phyloP scores from a whole-genome alignment of 1,140 invertebrate species.

The Drosophila tristis region DNA sequence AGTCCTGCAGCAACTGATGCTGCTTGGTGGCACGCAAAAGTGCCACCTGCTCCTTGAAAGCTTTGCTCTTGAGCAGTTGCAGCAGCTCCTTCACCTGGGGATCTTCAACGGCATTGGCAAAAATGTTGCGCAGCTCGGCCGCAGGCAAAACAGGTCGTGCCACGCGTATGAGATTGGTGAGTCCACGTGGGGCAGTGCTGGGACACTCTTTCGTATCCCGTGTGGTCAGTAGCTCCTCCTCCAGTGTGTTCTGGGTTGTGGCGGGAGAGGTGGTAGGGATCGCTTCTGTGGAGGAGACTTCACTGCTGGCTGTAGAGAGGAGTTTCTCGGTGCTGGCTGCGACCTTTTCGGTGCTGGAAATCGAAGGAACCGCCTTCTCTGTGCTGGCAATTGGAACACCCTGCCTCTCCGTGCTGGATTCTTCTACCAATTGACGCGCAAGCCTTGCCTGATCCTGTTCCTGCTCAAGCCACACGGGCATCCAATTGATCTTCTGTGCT shows the following conservation, averaged over 20 bases:
- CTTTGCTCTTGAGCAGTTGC: conserved; percentile 40
- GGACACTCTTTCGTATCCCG: conserved; percentile 48
- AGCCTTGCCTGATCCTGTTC: neutral
- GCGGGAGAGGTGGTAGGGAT: neutral
- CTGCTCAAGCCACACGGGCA: conserved; percentile 22
- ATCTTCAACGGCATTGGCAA: conserved; percentile 57
- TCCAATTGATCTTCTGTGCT: conserved; percentile 54
- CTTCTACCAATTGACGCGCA: neutral
- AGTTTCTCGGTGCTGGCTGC: no score
- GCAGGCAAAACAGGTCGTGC: conserved; percentile 49
- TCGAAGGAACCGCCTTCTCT: no score
- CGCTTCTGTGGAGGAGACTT: no score
- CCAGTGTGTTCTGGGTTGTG: neutral
- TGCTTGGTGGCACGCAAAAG: conserved; percentile 42
- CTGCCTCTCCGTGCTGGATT: no score
- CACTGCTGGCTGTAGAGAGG: no score
- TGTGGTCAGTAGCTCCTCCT: neutral
- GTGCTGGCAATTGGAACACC: no score
- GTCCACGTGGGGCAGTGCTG: conserved; percentile 23
- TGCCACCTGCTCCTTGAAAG: conserved; percentile 27
- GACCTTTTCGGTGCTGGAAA: no score
- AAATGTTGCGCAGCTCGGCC: conserved; percentile 45
- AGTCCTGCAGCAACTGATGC: conserved; percentile 40
- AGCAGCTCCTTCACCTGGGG: conserved; percentile 39
- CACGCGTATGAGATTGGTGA: conserved; percentile 50